Percentiles rank a stretch among this genome's conserved stretches.
phyloP scores from a whole-genome alignment of 2,113 vertebrate genomes.

The Bubo blakistoni region DNA sequence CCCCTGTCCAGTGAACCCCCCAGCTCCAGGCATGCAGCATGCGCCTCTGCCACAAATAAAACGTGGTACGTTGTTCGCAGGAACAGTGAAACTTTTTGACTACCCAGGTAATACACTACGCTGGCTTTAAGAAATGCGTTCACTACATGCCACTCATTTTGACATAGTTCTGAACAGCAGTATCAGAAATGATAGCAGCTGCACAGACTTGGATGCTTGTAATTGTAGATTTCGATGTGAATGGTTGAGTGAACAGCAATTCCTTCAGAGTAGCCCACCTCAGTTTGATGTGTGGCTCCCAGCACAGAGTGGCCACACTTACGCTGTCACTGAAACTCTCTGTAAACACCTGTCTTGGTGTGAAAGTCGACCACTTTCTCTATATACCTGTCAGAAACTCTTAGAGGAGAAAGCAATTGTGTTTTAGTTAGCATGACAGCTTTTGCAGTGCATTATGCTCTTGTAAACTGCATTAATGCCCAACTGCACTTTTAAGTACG shows the following conservation, averaged over 20 bases:
- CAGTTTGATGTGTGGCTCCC: neutral
- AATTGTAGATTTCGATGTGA: neutral
- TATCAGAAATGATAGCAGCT: neutral
- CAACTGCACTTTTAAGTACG: neutral
- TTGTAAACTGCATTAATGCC: neutral
- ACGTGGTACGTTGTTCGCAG: fast-evolving
- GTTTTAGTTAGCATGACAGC: neutral
- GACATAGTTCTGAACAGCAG: neutral
- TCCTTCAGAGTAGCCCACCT: neutral
- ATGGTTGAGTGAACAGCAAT: neutral
- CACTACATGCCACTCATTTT: neutral
- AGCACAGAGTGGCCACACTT: neutral
- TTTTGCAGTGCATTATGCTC: neutral
- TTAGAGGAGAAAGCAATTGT: neutral
- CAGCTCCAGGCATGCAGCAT: neutral
- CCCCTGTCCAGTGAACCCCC: fast-evolving
- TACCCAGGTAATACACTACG: fast-evolving
- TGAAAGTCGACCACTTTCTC: neutral
- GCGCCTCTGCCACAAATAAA: neutral
- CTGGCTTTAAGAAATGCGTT: neutral
- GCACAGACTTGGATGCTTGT: neutral
- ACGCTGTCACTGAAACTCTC: neutral
- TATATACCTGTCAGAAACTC: neutral
- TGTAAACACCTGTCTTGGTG: neutral
- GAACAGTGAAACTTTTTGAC: neutral